A percentile compares a stretch with the other conserved stretches of the same genome.
phyloP scores from a whole-genome alignment of 2,797 vertebrate species.

The Xiphorhynchus erythropygius region DNA sequence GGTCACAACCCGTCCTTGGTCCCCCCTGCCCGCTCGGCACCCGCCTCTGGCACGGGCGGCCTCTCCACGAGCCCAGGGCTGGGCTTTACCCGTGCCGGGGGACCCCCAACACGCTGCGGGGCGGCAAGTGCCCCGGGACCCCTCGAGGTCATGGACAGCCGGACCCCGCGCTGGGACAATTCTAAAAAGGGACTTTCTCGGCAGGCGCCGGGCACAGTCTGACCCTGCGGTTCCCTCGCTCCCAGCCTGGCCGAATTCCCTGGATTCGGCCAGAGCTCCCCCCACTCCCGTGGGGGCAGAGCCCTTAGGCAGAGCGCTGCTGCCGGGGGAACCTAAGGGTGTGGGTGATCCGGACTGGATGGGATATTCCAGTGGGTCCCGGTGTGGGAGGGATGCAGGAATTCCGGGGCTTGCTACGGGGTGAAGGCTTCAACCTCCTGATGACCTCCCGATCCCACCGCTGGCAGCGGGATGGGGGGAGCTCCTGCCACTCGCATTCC shows the following conservation, averaged over 20 bases:
- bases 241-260: neutral
- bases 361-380: neutral
- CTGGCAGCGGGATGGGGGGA: neutral
- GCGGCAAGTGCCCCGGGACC: neutral
- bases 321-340: rapidly evolving
- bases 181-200: neutral
- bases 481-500: neutral
- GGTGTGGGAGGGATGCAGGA: neutral
- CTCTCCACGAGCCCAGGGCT: neutral
- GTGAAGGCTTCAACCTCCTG: neutral
- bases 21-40: neutral
- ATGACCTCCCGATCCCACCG: neutral
- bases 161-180: neutral
- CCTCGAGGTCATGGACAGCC: rapidly evolving
- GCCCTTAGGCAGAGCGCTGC: neutral
- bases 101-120: neutral
- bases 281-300: neutral
- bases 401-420: rapidly evolving
- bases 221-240: constrained; percentile 6
- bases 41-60: rapidly evolving
- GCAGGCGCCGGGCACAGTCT: neutral
- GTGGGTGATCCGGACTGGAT: rapidly evolving
- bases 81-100: neutral
- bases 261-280: rapidly evolving
- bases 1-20: neutral